Evolutionary conservation across 2,113 vertebrate genomes (phyloP), one percentile per base, ranked within the genome.

Genomic region (Coryphaenoides rupestris): DNA sequence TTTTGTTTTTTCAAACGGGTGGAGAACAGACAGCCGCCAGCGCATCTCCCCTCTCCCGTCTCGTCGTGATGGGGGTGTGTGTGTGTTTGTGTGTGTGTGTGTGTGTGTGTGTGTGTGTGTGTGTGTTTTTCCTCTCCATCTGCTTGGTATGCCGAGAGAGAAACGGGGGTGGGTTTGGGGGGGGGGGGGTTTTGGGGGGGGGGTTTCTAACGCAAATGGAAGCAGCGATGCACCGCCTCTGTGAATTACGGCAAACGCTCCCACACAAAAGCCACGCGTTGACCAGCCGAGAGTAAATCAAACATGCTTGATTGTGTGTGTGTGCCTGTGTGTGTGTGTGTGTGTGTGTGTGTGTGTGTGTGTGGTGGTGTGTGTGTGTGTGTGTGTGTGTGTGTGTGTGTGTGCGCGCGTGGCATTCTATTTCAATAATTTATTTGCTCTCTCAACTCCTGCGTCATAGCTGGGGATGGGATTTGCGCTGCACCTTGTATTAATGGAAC

Each of bases 391-490:
- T 47, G 55, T 56, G 47, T 69, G 75, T 62, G 74, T 86, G 28
- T 9, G 28, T 9, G 28, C 10, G 33, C 13, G 33, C 6, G 33
- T 12, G 33, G 4, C 33, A 12, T 40, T 40, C 33, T 40, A 40
- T 5, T 81, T 85, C 65, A 70, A 81, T 76, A 77, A 85, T 83
- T 79, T 78, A 79, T 83, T 79, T 86, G 72, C 67, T 71, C 68
- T 75, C 67, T 78, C 33, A 70, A 79, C 74, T 84, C 79, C n/a
- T n/a, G n/a, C n/a, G n/a, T n/a, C 73, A 78, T 80, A 77, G 73
- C 69, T 63, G 19, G 60, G 69, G 33, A 77, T 66, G 60, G 74
- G 74, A 78, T 58, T 70, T 78, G 65, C 73, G 68, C 71, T 75
- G 79, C 82, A 81, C 72, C 78, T 80, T 77, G 65, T 73, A 84